Evolutionary conservation across 2,888 invertebrate species (phyloP), one percentile per base, ranked within the genome.

Genomic region (Chouioia cunea): DNA sequence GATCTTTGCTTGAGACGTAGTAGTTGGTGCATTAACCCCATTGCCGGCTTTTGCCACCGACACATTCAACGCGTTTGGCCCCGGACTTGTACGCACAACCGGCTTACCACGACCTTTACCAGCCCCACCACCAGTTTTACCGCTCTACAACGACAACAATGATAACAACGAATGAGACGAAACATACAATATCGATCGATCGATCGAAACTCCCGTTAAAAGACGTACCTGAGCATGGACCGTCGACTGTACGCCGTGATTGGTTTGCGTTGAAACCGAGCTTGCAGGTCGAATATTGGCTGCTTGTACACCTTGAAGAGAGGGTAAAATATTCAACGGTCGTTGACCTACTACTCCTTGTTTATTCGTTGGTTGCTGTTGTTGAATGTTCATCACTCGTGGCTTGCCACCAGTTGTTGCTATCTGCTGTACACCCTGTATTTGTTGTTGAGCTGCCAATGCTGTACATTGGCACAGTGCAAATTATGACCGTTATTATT

Each of bases 221-320:
- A n/a, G n/a, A 79, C 73, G 73, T 77, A 85, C 82, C 83, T 83
- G 83, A 68, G 78, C 80, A 75, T 86, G 84, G 76, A 85, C 83
- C 74, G 86, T 82, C 44, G 85, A 78, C 75, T 85, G 84, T 60
- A 85, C 83, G 76, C 85, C 82, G 69, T 88, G 87, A 73, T 84
- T 85, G 0, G 95, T 95, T 85, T 95, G 95, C 0, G 95, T 95
- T 6, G 95, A 94, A 14, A 95, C 95, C 0, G 94, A 94, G 77
- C 93, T 92, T 4, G 88, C 93, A 0, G 95, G 94, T 60, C 95
- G 88, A 75, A 93, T 91, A 77, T 89, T 89, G 16, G 88, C 86
- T 62, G 89, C 87, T 78, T 90, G 85, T 4, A 85, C 82, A 0
- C 83, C 83, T 88, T 87, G 86, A 52, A 83, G 76, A 10, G 86